Percentiles rank a stretch among this genome's conserved stretches.
phyloP scores from a whole-genome alignment of 2,113 vertebrate genomes.

The Otocyon megalotis region DNA sequence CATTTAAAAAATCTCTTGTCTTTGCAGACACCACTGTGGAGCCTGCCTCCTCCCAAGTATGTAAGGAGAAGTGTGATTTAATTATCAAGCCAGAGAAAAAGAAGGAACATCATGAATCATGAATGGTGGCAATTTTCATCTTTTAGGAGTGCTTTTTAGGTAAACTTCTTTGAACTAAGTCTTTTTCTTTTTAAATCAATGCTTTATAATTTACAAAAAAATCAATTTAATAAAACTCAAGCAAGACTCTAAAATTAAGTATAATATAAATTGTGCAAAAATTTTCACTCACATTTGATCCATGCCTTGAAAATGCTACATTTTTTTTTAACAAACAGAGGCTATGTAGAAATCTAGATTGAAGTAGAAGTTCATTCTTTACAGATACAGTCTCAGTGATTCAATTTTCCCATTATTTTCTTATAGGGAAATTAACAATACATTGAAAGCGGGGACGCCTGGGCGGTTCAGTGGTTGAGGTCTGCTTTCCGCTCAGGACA shows the following conservation, averaged over 20 bases:
- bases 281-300: background rate
- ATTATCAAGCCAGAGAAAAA: background rate
- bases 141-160: background rate
- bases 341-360: background rate
- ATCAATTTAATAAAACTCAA: background rate
- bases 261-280: background rate
- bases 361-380: background rate
- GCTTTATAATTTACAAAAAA: background rate
- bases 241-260: background rate
- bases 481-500: too few relatives aligned
- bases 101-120: background rate
- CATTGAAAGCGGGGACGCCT: background rate
- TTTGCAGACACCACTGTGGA: background rate
- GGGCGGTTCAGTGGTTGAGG: too few relatives aligned
- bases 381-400: background rate
- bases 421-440: background rate
- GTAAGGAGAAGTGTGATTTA: background rate
- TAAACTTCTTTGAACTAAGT: background rate
- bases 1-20: background rate
- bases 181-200: background rate
- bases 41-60: background rate
- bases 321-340: background rate
- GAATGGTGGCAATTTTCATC: background rate
- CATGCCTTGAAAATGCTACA: background rate
- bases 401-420: background rate